Evolutionary conservation across 2,113 vertebrate genomes (phyloP).

Genomic region (Perca flavescens): DNA sequence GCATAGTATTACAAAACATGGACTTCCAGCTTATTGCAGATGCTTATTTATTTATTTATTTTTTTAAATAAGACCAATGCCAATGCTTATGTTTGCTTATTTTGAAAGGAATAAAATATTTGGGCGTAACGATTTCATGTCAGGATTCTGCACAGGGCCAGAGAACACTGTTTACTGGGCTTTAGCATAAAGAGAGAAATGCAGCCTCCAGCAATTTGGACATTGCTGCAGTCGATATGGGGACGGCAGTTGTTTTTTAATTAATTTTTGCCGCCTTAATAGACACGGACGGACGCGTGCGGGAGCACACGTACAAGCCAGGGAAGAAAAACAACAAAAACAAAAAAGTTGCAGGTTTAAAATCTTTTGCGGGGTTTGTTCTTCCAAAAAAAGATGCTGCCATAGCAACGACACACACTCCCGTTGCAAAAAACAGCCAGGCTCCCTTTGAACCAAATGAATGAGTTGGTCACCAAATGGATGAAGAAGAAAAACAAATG

Average conservation of each 20-base stretch:
- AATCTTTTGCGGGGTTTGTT: slow-evolving; percentile 28
- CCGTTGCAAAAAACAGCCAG: neutral
- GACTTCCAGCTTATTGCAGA: neutral
- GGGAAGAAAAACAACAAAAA: neutral
- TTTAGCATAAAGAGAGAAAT: slow-evolving; percentile 28
- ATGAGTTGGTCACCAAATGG: slow-evolving; percentile 34
- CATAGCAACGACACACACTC: slow-evolving; percentile 62
- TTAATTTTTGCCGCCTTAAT: slow-evolving; percentile 7
- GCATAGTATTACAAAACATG: neutral
- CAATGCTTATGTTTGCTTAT: slow-evolving; percentile 35
- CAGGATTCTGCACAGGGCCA: slow-evolving; percentile 10
- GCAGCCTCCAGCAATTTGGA: slow-evolving; percentile 36
- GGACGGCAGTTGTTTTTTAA: slow-evolving; percentile 14
- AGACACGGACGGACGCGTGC: neutral
- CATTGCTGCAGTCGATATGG: slow-evolving; percentile 43
- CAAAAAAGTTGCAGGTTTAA: slow-evolving; percentile 24
- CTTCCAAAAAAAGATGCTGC: slow-evolving; percentile 50
- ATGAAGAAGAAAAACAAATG: slow-evolving; percentile 41
- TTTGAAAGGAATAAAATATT: slow-evolving; percentile 43
- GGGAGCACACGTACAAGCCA: neutral
- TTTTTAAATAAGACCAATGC: neutral
- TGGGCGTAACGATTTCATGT: slow-evolving; percentile 44
- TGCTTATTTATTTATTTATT: neutral
- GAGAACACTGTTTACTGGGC: slow-evolving; percentile 43
- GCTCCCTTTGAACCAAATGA: slow-evolving; percentile 53